Evolutionary conservation across 2,888 invertebrate genomes (phyloP).

Genomic region (Suillia variegata): DNA sequence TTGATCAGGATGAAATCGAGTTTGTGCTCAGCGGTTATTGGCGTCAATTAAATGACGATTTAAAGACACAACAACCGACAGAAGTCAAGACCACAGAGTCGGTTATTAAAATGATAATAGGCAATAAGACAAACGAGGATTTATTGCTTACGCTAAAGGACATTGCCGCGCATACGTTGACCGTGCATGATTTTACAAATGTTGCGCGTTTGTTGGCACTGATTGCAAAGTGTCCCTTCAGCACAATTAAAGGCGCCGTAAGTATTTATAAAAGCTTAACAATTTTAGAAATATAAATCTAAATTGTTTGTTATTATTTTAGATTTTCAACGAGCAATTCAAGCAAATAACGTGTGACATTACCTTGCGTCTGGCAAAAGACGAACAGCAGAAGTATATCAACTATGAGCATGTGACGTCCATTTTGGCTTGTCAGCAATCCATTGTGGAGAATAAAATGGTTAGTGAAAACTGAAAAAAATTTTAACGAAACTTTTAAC

Average conservation of each 20-base stretch:
- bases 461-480: constrained; percentile 27
- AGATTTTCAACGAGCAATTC: constrained; percentile 59
- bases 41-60: constrained; percentile 49
- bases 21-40: constrained; percentile 55
- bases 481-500: background rate
- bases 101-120: constrained; percentile 50
- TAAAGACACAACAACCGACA: constrained; percentile 27
- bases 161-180: constrained; percentile 33
- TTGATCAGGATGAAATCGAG: constrained; percentile 57
- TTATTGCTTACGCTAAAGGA: constrained; percentile 46
- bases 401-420: constrained; percentile 36
- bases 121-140: constrained; percentile 55
- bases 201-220: constrained; percentile 42
- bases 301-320: background rate
- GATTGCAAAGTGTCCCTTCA: constrained; percentile 53
- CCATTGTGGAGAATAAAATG: constrained; percentile 47
- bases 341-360: constrained; percentile 49
- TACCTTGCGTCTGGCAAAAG: constrained; percentile 37
- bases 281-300: too few species aligned
- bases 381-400: constrained; percentile 28
- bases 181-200: constrained; percentile 32
- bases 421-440: constrained; percentile 47
- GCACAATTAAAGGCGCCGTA: constrained; percentile 54
- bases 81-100: constrained; percentile 40
- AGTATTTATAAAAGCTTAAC: constrained; percentile 33